Conservation (phyloP, 2,888 invertebrate species). For the Tetragnatha montana region DNA sequence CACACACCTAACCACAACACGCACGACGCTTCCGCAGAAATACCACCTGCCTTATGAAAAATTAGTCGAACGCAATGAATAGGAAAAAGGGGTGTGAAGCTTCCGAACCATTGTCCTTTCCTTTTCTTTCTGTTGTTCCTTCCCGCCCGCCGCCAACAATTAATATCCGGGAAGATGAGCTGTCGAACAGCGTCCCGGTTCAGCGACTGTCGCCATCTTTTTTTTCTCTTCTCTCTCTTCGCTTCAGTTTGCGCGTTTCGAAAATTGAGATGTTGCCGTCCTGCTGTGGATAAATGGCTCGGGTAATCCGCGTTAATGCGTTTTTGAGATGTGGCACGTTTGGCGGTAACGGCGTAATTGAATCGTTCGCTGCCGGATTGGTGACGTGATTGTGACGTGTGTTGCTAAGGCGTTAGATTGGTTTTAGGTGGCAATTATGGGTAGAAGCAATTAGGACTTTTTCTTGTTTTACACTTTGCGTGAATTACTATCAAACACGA, state of each 20-base stretch:
- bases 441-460: too few species aligned
- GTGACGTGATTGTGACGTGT: too few species aligned
- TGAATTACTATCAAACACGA: too few species aligned
- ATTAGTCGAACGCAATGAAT: conserved; percentile 28
- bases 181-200: conserved; percentile 15
- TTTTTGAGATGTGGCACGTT: conserved; percentile 1
- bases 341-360: neutral
- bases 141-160: conserved; percentile 19
- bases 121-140: conserved; percentile 1
- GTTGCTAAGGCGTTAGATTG: too few species aligned
- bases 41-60: neutral
- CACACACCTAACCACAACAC: too few species aligned
- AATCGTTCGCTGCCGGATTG: neutral
- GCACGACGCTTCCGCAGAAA: too few species aligned
- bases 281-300: neutral
- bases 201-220: neutral
- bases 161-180: conserved; percentile 40
- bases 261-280: neutral
- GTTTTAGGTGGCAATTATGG: too few species aligned
- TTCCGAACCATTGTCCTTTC: conserved; percentile 23
- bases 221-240: neutral
- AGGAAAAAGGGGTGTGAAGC: conserved; percentile 16
- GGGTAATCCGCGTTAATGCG: neutral
- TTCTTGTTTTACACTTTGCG: too few species aligned
- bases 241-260: neutral